Conservation (phyloP, 2,797 vertebrate genomes). For the Neosilurus hyrtlii region DNA sequence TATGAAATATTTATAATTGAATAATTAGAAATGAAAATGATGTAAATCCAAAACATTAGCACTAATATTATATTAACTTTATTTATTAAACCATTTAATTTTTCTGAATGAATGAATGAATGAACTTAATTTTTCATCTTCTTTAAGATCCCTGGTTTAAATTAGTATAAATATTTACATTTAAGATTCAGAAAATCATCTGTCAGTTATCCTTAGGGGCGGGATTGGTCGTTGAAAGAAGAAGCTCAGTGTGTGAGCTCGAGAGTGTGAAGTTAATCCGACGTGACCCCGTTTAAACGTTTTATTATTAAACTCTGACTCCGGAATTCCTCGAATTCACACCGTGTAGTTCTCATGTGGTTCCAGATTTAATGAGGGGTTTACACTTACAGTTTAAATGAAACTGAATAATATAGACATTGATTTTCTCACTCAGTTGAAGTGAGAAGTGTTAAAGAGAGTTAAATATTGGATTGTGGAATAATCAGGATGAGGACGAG, state of each 20-base stretch:
- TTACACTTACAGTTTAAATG: background rate
- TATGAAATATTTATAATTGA: too few relatives aligned
- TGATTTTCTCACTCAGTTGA: background rate
- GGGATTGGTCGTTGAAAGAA: background rate
- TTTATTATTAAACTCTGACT: background rate
- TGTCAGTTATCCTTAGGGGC: background rate
- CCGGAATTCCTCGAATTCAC: too few relatives aligned
- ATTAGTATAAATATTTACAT: background rate
- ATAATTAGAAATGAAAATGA: too few relatives aligned
- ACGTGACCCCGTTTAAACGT: background rate
- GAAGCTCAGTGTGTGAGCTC: background rate
- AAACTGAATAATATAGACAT: background rate
- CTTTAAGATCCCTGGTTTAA: background rate
- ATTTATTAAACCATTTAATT: too few relatives aligned
- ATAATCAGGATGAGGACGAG: background rate
- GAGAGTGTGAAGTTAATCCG: background rate
- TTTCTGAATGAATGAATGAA: too few relatives aligned
- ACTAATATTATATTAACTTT: too few relatives aligned
- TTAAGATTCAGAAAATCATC: background rate
- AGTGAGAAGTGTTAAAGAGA: background rate
- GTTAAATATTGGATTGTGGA: conserved; percentile 1
- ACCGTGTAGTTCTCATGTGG: background rate
- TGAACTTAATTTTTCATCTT: too few relatives aligned
- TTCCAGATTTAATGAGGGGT: background rate
- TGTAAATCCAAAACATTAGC: too few relatives aligned